Base-by-base conservation (phyloP, 1,140 invertebrate genomes). In the Camponotus floridanus region DNA sequence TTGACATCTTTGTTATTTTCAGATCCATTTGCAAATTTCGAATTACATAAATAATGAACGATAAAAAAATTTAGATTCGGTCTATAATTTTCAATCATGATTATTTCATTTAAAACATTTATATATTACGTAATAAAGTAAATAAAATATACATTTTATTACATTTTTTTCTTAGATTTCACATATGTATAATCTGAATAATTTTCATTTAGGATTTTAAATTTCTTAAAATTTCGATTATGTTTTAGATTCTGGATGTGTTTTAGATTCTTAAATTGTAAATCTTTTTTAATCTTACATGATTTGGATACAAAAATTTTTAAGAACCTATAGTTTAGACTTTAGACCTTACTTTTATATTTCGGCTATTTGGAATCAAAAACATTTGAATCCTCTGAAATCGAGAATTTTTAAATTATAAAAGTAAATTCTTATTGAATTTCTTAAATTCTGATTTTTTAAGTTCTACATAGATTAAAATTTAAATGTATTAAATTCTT, bases 21-120 rank as follows among this genome's bases (percentile, higher is more conserved):
- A 90, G 87, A 90, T 90, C 88, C 70, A 45, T 73, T 87, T 73
- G 89, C 86, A 73, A 59, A 64, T 71, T 39, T 55, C 26, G 26
- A 21, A 73, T 71, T 67, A 78, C 71, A 71, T 18, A 51, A 51
- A 51, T 51, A 87, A 87, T 26, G 80, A 80, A 88, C 71, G 31
- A 13, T n/a, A 81, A 42, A 45, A 48, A 8, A 81, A 1, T 31
- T 8, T 57, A n/a, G 21, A 61, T 74, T 26, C 18, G 21, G 59
- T 81, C 21, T 73, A 81, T 36, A 73, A 8, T 59, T 81, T 42
- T n/a, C 15, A 81, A 81, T 80, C n/a, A 55, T 13, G 13, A 36
- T n/a, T 15, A 67, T 79, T 33, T 65, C 18, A 3, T 42, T 5
- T 39, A 70, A 59, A 45, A 59, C 2, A 33, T 57, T n/a, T 33